Conservation (phyloP, 2,888 invertebrate genomes). For the Drosophila pseudotakahashii region DNA sequence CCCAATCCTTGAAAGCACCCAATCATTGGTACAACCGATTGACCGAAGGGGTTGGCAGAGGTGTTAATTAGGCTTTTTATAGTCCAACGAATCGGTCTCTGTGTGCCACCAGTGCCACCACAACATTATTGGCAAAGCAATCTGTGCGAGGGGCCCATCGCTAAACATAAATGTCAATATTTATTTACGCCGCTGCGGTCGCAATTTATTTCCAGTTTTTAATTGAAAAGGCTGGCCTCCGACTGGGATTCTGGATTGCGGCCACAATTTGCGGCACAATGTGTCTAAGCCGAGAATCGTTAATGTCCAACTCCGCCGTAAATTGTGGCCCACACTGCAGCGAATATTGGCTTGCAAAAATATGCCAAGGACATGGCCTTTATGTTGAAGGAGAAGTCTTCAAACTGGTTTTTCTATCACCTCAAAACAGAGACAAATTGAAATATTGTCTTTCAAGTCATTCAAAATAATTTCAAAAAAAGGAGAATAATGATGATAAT, state of each 20-base stretch:
- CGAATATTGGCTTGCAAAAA: slow-evolving; percentile 6
- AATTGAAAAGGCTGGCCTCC: slow-evolving; percentile 50
- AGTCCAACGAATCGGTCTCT: slow-evolving; percentile 16
- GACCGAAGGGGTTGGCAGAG: slow-evolving; percentile 33
- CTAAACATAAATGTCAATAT: slow-evolving; percentile 74
- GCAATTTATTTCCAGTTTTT: slow-evolving; percentile 52
- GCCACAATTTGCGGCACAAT: slow-evolving; percentile 49
- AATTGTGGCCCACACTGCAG: slow-evolving; percentile 44
- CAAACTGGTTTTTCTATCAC: slow-evolving; percentile 2
- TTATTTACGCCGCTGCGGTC: slow-evolving; percentile 55
- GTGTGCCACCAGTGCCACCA: slow-evolving; percentile 10
- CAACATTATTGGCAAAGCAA: slow-evolving; percentile 40
- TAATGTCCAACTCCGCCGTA: slow-evolving; percentile 54
- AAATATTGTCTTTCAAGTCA: no score
- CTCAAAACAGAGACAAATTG: no score
- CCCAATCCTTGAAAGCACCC: slow-evolving; percentile 57
- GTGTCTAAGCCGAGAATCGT: slow-evolving; percentile 57
- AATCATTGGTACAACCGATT: slow-evolving; percentile 30
- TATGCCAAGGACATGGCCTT: slow-evolving; percentile 19
- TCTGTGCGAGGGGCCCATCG: slow-evolving; percentile 23
- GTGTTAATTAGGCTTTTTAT: slow-evolving; percentile 71
- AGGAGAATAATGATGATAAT: no score
- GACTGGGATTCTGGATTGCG: slow-evolving; percentile 35
- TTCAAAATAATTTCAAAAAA: no score
- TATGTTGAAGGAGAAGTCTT: neutral